Conservation (phyloP, 2,113 vertebrate genomes). For the Megaceryle maxima region DNA sequence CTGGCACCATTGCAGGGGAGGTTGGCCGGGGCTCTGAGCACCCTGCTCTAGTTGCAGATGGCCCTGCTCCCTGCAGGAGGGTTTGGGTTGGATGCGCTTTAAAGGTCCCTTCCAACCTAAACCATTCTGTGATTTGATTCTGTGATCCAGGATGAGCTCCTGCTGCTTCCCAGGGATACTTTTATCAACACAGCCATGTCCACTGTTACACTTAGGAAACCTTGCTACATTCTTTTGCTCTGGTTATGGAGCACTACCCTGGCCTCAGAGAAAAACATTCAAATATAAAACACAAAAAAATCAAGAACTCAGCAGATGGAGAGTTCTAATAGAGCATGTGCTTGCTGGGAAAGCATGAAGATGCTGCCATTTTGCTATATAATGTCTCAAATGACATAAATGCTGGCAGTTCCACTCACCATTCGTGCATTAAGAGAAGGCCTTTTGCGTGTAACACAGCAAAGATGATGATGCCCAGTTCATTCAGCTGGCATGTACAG, state of each 20-base stretch:
- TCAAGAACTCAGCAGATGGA: not conserved
- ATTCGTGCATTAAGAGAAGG: not conserved
- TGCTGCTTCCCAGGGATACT: not conserved
- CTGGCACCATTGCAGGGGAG: too few species aligned
- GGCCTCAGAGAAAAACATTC: not conserved
- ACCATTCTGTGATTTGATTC: not conserved
- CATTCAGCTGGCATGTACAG: not conserved
- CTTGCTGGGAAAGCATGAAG: not conserved
- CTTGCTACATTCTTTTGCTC: not conserved
- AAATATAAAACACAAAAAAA: not conserved
- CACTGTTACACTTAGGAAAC: not conserved
- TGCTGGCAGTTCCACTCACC: not conserved
- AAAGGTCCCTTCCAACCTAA: not conserved
- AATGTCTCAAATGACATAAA: not conserved
- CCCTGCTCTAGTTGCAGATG: not conserved
- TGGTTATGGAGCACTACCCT: not conserved
- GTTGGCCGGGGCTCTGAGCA: not conserved
- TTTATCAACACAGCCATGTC: not conserved
- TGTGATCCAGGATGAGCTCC: not conserved
- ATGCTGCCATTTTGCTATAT: not conserved
- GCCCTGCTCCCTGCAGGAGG: not conserved
- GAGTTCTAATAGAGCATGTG: not conserved
- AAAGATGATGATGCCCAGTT: not conserved
- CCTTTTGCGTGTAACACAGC: not conserved
- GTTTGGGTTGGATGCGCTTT: not conserved